A percentile compares a stretch with the other conserved stretches of the same genome.
Conservation (phyloP, 2,888 invertebrate species). For the Cenopis cana region DNA sequence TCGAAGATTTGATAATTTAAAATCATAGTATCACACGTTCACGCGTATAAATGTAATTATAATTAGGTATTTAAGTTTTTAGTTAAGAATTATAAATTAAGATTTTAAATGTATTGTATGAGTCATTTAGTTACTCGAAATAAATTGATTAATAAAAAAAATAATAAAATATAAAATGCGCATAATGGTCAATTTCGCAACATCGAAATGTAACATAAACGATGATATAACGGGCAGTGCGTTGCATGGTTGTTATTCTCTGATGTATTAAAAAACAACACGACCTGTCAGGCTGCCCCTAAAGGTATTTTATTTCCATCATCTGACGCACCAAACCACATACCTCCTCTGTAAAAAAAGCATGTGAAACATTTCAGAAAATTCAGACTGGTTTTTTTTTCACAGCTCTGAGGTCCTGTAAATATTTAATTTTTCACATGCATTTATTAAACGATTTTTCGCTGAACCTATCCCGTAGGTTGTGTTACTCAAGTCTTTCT, state of each 20-base stretch:
- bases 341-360: slow-evolving; percentile 1
- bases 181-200: no score
- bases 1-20: no score
- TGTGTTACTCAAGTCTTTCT: neutral
- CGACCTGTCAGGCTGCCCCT: neutral
- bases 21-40: no score
- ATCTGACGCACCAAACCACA: neutral
- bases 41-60: no score
- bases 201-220: neutral
- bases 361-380: slow-evolving; percentile 13
- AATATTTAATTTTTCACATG: slow-evolving; percentile 33
- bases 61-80: no score
- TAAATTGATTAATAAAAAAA: no score
- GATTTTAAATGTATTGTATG: no score
- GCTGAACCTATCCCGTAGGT: slow-evolving; percentile 19
- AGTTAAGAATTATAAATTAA: no score
- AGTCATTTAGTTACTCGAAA: no score
- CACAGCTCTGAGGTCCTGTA: slow-evolving; percentile 15
- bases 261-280: neutral
- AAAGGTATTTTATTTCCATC: slow-evolving; percentile 9
- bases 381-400: slow-evolving; percentile 21
- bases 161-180: no score
- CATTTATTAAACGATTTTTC: slow-evolving; percentile 34
- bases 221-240: neutral
- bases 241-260: neutral